These are phyloP conservation scores for Troides aeacus DNA, from an alignment of 2,888 invertebrate species.

Conservation along the genomic window DNA sequence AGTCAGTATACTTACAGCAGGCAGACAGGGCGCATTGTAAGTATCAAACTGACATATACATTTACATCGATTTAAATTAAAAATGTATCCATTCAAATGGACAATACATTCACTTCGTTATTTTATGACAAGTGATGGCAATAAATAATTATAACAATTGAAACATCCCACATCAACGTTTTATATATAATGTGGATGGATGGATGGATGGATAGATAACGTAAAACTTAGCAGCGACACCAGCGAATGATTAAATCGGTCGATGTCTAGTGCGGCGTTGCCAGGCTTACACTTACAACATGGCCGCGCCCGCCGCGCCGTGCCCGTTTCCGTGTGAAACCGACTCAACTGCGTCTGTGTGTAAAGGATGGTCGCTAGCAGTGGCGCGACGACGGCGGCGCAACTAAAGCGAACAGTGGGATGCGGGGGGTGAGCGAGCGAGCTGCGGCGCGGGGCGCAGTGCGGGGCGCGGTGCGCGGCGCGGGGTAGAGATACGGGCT, in stretches of 20 bases:
- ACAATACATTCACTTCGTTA: neutral
- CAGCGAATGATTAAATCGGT: slow-evolving; percentile 72
- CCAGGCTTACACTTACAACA: slow-evolving; percentile 77
- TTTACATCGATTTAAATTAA: neutral
- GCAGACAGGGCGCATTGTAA: too few relatives aligned
- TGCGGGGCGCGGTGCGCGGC: neutral
- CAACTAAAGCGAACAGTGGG: slow-evolving; percentile 52
- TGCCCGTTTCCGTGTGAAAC: slow-evolving; percentile 80
- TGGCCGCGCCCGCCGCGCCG: slow-evolving; percentile 75
- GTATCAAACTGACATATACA: too few relatives aligned
- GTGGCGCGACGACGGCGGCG: slow-evolving; percentile 41
- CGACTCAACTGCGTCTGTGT: slow-evolving; percentile 70
- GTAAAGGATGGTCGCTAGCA: slow-evolving; percentile 43
- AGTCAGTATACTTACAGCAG: too few relatives aligned
- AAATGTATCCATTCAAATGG: neutral
- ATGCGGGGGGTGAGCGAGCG: slow-evolving; percentile 31
- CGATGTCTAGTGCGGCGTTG: slow-evolving; percentile 79
- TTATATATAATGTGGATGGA: slow-evolving; percentile 33
- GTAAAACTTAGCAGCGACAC: slow-evolving; percentile 58
- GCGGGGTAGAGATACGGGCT: slow-evolving; percentile 55
- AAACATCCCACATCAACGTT: slow-evolving; percentile 2
- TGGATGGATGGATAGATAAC: slow-evolving; percentile 39
- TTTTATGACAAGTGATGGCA: neutral
- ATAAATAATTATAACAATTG: neutral
- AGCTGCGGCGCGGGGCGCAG: slow-evolving; percentile 11